Base-by-base conservation (phyloP, 2,113 vertebrate genomes). In the Xenotilapia leptura region DNA sequence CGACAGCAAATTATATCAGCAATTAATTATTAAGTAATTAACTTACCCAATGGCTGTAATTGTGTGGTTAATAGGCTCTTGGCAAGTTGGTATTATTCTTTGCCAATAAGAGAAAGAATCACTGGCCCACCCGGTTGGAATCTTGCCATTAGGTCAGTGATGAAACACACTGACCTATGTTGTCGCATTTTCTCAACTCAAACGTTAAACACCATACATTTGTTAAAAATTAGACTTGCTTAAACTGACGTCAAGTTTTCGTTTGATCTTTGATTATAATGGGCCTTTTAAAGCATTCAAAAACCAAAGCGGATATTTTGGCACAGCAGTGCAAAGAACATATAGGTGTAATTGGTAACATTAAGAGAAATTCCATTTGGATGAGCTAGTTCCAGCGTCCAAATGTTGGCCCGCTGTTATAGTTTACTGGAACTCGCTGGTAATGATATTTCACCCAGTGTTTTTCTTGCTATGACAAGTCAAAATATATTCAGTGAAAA, bases 1-100 rank as follows among this genome's bases (percentile, higher is more conserved):
- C 2, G 2, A 77, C 10, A 77, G 45, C 15, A 77, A 51, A 49
- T 31, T 51, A 51, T 77, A 77, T 7, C 42, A 77, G 17, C 45
- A 31, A 45, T 12, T 77, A 49, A 51, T n/a, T 51, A 31, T 31
- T 75, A 49, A 45, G 33, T 82, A 82, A 65, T 84, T 45, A 58
- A 77, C 54, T 17, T 47, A 55, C 36, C 17, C 70, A 56, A 6
- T 40, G 55, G 9, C 26, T 77, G 17, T 31, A 49, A 49, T 19
- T 28, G 42, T n/a, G 0, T 77, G 15, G 45, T 51, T 77, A 51
- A 51, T 4, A 13, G 4, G 0, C 15, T 0, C 23, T 33, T 49
- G 17, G 15, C 45, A 51, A 49, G 45, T 51, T 77, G 45, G 15
- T 51, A n/a, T 77, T 49, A 33, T 33, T 77, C 70, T 77, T 77